Percentiles rank a stretch among this genome's conserved stretches.
phyloP scores from a whole-genome alignment of 2,113 vertebrate genomes.

The Charadrius vociferus region DNA sequence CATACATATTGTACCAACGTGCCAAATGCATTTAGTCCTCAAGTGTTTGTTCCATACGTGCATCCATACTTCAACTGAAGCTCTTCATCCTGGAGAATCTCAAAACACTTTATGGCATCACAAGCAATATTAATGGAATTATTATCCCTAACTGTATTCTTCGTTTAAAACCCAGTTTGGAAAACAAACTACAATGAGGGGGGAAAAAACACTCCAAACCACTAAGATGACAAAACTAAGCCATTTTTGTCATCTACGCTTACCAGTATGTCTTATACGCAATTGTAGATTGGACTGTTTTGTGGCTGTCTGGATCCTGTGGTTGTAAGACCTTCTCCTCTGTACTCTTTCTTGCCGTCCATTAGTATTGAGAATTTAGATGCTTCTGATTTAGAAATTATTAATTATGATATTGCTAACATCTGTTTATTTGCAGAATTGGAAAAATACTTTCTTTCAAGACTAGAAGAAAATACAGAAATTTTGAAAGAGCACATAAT shows the following conservation, averaged over 20 bases:
- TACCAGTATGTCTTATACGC: neutral
- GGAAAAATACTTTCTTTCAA: neutral
- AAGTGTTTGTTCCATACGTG: rapidly evolving
- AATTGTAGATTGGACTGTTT: neutral
- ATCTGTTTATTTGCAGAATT: neutral
- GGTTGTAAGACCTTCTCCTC: neutral
- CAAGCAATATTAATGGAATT: neutral
- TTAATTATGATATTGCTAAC: neutral
- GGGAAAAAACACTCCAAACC: neutral
- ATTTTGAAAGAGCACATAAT: neutral
- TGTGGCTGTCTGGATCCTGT: neutral
- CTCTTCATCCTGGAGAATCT: neutral
- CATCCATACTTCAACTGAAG: neutral
- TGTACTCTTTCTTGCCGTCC: neutral
- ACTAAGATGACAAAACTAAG: neutral
- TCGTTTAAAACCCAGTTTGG: neutral
- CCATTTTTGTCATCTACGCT: neutral
- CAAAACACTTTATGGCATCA: neutral
- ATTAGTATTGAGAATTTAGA: neutral
- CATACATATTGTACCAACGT: rapidly evolving
- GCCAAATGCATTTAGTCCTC: neutral
- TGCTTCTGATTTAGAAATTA: neutral
- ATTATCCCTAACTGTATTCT: neutral
- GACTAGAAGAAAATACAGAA: neutral
- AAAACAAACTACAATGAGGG: neutral